Base-by-base conservation (phyloP, 2,797 vertebrate species). In the Catharus ustulatus region DNA sequence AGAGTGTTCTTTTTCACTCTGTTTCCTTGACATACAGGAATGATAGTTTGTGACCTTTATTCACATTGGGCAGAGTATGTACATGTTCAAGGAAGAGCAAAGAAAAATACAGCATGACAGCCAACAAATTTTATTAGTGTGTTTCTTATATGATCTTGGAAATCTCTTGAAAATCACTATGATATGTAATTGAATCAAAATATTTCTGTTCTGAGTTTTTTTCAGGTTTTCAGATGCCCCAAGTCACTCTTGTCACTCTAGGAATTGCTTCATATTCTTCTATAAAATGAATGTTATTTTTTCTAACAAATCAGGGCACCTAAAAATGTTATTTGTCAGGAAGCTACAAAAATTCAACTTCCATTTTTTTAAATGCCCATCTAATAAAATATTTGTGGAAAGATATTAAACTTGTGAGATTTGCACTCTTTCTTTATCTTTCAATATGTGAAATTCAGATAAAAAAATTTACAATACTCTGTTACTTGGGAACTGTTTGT, bases 281-380 rank as follows among this genome's bases (percentile, higher is more conserved):
- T 30, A 13, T 32, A 46, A 55, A 2, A 32, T 16, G 17, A 38
- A 46, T 42, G 5, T 9, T 74, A 27, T 54, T 13, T 29, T 20
- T 62, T 54, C 22, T 42, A 22, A 29, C 4, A 54, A 58, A 89
- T 48, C 13, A 34, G 7, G 43, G 14, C 9, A 61, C 36, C 13
- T 66, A 74, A 75, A 80, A 72, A 62, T 61, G 13, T 76, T 76
- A 46, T 21, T 16, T 29, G 1, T 67, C 23, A 71, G 19, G 6
- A 90, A 89, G 88, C 62, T 6, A 29, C 8, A 59, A 20, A 66
- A 17, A 71, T 34, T 67, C 27, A 73, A 16, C 26, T 71, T 73
- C 0, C 1, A 5, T 42, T 79, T 38, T 78, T 84, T 22, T 2
- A 71, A 77, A 75, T 24, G 3, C 0, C 27, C 14, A 2, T 79